Evolutionary conservation across 2,797 vertebrate genomes (phyloP).

Genomic region (Setipinna tenuifilis): DNA sequence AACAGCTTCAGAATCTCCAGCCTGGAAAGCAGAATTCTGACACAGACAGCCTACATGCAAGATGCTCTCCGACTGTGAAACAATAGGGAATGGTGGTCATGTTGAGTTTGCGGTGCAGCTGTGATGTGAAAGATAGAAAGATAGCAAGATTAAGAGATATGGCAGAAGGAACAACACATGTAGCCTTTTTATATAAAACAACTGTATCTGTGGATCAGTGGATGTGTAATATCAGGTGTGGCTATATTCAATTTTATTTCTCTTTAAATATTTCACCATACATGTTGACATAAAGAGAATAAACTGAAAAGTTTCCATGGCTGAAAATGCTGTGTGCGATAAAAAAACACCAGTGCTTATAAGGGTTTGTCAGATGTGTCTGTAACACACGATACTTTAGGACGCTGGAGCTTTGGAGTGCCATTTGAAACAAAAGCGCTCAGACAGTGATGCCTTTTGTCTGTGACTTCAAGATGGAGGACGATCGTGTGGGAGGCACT

Average conservation of each 20-base stretch:
- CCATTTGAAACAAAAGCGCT: background rate
- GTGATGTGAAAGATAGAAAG: background rate
- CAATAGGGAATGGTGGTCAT: constrained; percentile 1
- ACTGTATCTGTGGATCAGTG: too few relatives aligned
- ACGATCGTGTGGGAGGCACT: background rate
- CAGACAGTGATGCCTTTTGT: background rate
- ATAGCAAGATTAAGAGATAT: background rate
- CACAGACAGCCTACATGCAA: background rate
- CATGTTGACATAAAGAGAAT: too few relatives aligned
- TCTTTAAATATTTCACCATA: too few relatives aligned
- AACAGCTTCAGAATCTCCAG: background rate
- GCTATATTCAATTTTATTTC: too few relatives aligned
- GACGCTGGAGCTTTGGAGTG: background rate
- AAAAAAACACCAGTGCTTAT: background rate
- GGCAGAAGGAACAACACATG: background rate
- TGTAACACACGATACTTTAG: background rate
- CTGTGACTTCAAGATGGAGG: background rate
- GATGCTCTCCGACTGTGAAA: background rate
- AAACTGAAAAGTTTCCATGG: background rate
- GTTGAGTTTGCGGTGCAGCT: background rate
- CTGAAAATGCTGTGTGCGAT: background rate
- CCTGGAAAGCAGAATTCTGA: background rate
- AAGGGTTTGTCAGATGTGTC: background rate
- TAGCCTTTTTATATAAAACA: too few relatives aligned
- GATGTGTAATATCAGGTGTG: too few relatives aligned